Evolutionary conservation across 2,888 invertebrate genomes (phyloP).

Genomic region (Ophonus ardosiacus): DNA sequence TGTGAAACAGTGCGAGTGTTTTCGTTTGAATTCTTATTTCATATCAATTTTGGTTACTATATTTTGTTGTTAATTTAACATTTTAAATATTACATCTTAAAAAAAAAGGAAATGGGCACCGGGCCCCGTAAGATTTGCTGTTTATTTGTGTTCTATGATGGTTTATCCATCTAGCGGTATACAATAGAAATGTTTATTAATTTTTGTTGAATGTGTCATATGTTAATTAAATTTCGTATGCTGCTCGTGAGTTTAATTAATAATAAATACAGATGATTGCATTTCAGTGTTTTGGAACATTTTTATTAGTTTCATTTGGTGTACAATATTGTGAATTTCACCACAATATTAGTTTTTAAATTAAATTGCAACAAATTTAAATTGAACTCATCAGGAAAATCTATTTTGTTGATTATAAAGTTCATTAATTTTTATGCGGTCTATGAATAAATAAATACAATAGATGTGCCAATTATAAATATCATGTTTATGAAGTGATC

Average conservation of each 20-base stretch:
- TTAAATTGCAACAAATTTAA: conserved; percentile 20
- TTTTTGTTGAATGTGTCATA: not conserved
- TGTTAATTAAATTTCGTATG: not conserved
- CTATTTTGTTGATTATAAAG: not conserved
- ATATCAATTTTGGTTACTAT: too few species aligned
- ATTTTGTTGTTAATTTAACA: too few species aligned
- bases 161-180: not conserved
- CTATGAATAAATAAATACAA: too few species aligned
- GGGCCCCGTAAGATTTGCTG: not conserved
- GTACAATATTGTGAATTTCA: not conserved
- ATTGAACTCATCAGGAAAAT: conserved; percentile 5
- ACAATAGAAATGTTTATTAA: not conserved
- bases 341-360: not conserved
- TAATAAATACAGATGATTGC: conserved; percentile 30
- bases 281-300: not conserved
- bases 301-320: conserved; percentile 7
- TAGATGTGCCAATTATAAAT: too few species aligned
- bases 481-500: too few species aligned
- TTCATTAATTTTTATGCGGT: too few species aligned
- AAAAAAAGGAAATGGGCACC: too few species aligned
- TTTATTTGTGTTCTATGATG: not conserved
- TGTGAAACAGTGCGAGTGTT: too few species aligned
- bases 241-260: not conserved
- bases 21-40: too few species aligned
- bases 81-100: too few species aligned